Conservation (phyloP, 2,888 invertebrate species). For the Amblyjoppa fuscipennis region DNA sequence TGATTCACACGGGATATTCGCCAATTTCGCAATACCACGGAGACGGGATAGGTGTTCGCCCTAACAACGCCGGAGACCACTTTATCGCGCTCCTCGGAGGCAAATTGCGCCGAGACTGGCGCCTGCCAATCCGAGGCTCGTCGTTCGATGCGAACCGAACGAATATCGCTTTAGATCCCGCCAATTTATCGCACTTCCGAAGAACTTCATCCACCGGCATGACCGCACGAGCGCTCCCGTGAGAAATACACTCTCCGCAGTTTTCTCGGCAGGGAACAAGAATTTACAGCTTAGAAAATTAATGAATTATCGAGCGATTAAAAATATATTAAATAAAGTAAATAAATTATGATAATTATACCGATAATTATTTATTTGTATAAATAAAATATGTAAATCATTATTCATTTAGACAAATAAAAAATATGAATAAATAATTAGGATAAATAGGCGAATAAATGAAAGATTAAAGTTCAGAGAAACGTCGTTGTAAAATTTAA, state of each 20-base stretch:
- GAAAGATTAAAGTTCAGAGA: too few relatives aligned
- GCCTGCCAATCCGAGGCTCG: slow-evolving; percentile 22
- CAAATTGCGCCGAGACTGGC: slow-evolving; percentile 24
- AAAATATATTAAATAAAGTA: too few relatives aligned
- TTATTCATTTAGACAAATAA: too few relatives aligned
- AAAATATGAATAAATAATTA: too few relatives aligned
- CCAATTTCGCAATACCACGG: too few relatives aligned
- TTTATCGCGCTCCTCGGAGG: slow-evolving; percentile 24
- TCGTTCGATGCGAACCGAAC: slow-evolving; percentile 4
- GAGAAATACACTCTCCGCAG: neutral
- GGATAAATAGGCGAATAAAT: too few relatives aligned
- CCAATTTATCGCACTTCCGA: neutral
- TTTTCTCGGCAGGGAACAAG: neutral
- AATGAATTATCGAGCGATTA: neutral
- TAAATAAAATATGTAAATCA: too few relatives aligned
- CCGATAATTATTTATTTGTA: too few relatives aligned
- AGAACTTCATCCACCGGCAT: slow-evolving; percentile 20
- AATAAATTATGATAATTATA: too few relatives aligned
- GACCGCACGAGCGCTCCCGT: neutral
- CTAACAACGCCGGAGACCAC: slow-evolving; percentile 18
- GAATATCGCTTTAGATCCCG: neutral
- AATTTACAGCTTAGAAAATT: neutral
- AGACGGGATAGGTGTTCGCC: neutral
- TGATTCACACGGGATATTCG: slow-evolving; percentile 29
- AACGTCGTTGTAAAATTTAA: neutral